Evolutionary conservation across 2,797 vertebrate species (phyloP), one percentile per base, ranked within the genome.

Genomic region (Otus scops): DNA sequence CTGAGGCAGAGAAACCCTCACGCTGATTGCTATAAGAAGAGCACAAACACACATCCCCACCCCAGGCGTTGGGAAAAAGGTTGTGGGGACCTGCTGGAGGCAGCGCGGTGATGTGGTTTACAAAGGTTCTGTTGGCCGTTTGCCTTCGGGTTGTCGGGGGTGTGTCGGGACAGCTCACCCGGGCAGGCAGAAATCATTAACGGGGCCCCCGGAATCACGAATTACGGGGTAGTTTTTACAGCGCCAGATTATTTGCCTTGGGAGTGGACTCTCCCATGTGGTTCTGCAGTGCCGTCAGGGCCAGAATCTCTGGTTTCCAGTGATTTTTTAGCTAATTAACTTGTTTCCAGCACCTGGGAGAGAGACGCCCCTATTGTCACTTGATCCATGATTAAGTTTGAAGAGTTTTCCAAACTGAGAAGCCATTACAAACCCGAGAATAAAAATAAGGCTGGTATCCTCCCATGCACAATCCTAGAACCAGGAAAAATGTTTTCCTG

Each of bases 311-410:
- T 17, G 3, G 8, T 14, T 61, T 22, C 16, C 23, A n/a, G 14
- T 32, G 57, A n/a, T 47, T 89, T 87, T 68, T 43, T 43, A 59
- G 34, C 34, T 45, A 24, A 48, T 93, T 75, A 36, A 32, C n/a
- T 56, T 28, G 32, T 22, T 64, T 91, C 59, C 87, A 89, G 75
- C 68, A 96, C 87, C 87, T 95, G 87, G 91, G 89, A 91, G 91
- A 95, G 92, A 75, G 75, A 67, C 57, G 30, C 23, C 10, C 8
- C 27, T 53, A 10, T 6, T 56, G 38, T 36, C 74, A 23, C 23
- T 73, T 12, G 11, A 41, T 43, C 63, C 41, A 6, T 18, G 3
- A 45, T 50, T 32, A 60, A 67, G 74, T 51, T 61, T 43, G 30
- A 47, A 78, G 73, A 69, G 56, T 61, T 94, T 85, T 41, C 28